These are phyloP conservation scores for Leptinotarsa lineolata DNA, from an alignment of 1,140 invertebrate species.

Conservation along the genomic window DNA sequence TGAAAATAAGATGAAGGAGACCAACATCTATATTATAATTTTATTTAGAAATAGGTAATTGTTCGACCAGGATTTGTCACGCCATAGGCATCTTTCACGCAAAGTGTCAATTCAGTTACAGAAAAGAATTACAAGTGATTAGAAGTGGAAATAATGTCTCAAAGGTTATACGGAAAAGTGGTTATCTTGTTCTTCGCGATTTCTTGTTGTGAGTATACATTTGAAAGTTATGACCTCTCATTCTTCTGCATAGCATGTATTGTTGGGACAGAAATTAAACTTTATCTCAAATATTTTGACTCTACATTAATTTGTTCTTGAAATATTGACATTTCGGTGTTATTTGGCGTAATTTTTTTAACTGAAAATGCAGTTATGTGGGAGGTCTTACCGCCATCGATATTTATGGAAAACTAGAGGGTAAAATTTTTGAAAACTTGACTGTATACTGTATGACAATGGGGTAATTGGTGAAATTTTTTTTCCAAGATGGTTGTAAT, in stretches of 20 bases:
- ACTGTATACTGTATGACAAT: too few species aligned
- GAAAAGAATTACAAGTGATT: conserved; percentile 10
- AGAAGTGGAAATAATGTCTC: background rate
- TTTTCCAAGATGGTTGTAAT: too few species aligned
- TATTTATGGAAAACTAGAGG: too few species aligned
- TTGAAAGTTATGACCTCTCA: background rate
- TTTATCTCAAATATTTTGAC: background rate
- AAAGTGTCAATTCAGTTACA: conserved; percentile 18
- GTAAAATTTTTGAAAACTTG: too few species aligned
- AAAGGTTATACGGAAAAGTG: background rate
- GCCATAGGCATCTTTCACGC: conserved; percentile 26
- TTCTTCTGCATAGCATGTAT: too few species aligned
- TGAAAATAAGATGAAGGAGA: conserved; percentile 30
- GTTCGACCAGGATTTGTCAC: conserved; percentile 28
- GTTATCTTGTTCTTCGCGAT: background rate
- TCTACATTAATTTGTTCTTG: background rate
- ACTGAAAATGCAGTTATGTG: too few species aligned
- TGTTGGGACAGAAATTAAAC: background rate
- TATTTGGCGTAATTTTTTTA: too few species aligned
- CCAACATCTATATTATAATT: conserved; percentile 28
- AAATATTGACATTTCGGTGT: too few species aligned
- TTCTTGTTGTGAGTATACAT: background rate
- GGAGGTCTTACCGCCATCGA: too few species aligned
- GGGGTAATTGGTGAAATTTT: too few species aligned
- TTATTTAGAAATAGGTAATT: conserved; percentile 23